These are phyloP conservation scores for Mesitornis unicolor DNA, from an alignment of 2,113 vertebrate genomes.

Conservation along the genomic window DNA sequence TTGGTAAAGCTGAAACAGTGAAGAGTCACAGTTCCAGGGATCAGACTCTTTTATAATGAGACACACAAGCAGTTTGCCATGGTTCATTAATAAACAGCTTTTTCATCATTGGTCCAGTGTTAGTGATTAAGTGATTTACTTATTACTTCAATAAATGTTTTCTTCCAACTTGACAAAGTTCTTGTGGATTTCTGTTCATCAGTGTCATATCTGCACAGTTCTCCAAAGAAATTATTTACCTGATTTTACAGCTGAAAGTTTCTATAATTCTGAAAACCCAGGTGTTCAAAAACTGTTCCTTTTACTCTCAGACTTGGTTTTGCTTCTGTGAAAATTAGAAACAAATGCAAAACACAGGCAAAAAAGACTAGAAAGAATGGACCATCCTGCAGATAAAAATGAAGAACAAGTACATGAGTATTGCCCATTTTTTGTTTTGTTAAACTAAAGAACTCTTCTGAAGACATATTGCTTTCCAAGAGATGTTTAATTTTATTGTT, in stretches of 20 bases:
- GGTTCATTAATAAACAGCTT: constrained; percentile 21
- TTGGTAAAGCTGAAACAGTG: neutral
- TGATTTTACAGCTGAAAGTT: neutral
- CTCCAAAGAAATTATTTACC: neutral
- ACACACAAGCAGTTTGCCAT: neutral
- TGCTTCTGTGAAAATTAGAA: neutral
- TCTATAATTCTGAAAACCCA: neutral
- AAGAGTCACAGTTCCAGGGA: neutral
- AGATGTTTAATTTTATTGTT: neutral
- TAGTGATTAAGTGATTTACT: neutral
- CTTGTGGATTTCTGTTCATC: neutral
- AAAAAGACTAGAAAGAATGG: neutral
- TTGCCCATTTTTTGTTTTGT: neutral
- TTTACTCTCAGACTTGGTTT: neutral
- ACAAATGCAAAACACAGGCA: neutral
- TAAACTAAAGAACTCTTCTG: neutral
- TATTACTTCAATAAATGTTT: neutral
- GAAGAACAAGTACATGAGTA: neutral
- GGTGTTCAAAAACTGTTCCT: neutral
- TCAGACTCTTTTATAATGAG: neutral
- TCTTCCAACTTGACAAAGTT: neutral
- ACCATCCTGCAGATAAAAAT: neutral
- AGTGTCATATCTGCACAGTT: neutral
- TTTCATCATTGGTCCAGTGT: neutral
- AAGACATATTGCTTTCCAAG: neutral